Base-by-base conservation (phyloP, 1,140 invertebrate genomes). In the Apis laboriosa region DNA sequence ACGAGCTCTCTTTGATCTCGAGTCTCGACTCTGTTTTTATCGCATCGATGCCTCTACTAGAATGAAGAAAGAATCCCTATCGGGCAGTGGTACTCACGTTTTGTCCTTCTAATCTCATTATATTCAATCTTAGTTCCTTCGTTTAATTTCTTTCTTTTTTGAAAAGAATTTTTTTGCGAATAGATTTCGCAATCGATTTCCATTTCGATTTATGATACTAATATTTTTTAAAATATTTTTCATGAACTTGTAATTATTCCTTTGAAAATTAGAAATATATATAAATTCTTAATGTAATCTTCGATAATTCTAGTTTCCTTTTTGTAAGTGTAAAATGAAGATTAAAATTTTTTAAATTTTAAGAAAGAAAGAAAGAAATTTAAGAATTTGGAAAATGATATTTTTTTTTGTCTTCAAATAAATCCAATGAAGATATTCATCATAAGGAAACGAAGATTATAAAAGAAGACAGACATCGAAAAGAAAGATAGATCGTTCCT, bases 1-100 rank as follows among this genome's bases (percentile, higher is more conserved):
- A 82, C 74, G 61, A 80, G 51, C 55, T 74, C 77, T 66, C 85
- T 86, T 86, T 86, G 85, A 86, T 73, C 84, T 34, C 34, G 34
- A 3, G 85, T 86, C 75, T 66, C 56, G 53, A 55, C 15, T n/a
- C 68, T 77, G 67, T 85, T 76, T 85, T 86, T 78, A 84, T 71
- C 83, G 55, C 56, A 55, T 64, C 68, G 61, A 58, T 85, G 51
- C n/a, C 34, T 55, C 70, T 68, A 43, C 3, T 43, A 49, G 66
- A 53, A 34, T 49, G 56, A 3, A n/a, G 19, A 53, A 58, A 68
- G 74, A 73, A 17, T 53, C 43, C 28, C 58, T 43, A 51, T 61
- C 56, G 15, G 17, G n/a, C 58, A n/a, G 49, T 56, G 8, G 43
- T 21, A 64, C 49, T 63, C 53, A 80, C 66, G 77, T 80, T 61